Conservation (phyloP, 2,797 vertebrate genomes). For the Erethizon dorsatum region DNA sequence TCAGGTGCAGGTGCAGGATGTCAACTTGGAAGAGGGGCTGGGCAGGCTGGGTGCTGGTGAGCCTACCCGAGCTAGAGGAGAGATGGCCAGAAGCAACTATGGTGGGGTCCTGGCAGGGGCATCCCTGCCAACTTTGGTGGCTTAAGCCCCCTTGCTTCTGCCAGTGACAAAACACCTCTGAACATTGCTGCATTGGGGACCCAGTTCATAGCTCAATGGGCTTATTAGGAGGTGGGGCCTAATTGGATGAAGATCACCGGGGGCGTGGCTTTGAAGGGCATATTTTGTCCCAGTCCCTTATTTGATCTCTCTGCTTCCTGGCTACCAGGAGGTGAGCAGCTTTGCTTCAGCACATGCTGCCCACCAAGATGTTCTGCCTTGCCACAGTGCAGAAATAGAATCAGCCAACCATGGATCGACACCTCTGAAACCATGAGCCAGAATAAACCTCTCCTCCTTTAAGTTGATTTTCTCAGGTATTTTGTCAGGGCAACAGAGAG, state of each 20-base stretch:
- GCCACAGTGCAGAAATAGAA: background rate
- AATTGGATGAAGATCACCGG: background rate
- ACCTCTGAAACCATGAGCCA: background rate
- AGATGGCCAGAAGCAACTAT: background rate
- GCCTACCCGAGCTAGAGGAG: background rate
- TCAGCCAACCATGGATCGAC: no score
- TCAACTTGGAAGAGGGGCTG: background rate
- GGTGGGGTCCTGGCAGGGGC: background rate
- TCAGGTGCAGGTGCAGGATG: background rate
- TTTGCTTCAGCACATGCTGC: background rate
- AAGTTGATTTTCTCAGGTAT: background rate
- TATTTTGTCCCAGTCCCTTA: background rate
- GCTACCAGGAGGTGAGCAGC: background rate
- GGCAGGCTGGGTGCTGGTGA: background rate
- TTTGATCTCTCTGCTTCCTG: background rate
- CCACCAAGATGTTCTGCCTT: background rate
- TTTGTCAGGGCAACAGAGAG: background rate
- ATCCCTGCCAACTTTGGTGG: accelerated
- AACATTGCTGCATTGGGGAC: background rate
- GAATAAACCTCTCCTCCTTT: background rate
- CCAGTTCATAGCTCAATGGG: background rate
- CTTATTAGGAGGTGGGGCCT: background rate
- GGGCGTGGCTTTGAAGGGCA: background rate
- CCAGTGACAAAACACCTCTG: background rate
- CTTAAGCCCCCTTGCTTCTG: background rate